Evolutionary conservation across 2,888 invertebrate genomes (phyloP).

Genomic region (Pachycephus smyrnensis): DNA sequence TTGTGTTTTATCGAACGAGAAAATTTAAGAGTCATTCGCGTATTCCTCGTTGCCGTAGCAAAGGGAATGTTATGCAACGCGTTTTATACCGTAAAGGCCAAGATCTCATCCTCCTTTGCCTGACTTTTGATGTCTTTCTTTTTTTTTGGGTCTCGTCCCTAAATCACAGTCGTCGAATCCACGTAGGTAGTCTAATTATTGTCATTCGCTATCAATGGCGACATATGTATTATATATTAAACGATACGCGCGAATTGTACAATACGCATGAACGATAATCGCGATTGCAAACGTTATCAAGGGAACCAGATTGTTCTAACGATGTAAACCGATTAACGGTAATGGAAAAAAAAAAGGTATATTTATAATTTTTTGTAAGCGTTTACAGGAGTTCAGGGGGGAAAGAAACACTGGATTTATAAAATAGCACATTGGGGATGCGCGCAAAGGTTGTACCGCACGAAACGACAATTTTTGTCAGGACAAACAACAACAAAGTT

Average conservation of each 20-base stretch:
- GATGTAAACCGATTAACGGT: not conserved
- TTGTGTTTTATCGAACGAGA: not conserved
- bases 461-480: not conserved
- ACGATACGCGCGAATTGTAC: too few relatives aligned
- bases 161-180: not conserved
- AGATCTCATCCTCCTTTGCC: not conserved
- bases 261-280: too few relatives aligned
- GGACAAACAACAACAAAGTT: not conserved
- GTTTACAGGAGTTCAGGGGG: too few relatives aligned
- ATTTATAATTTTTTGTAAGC: not conserved
- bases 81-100: not conserved
- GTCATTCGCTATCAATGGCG: not conserved
- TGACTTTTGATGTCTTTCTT: not conserved
- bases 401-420: not conserved
- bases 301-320: not conserved
- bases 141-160: not conserved
- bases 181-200: not conserved
- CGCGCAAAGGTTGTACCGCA: not conserved
- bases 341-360: not conserved
- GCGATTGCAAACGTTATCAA: not conserved
- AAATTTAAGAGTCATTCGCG: not conserved
- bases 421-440: not conserved
- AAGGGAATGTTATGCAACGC: not conserved
- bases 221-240: not conserved
- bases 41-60: not conserved